Evolutionary conservation across 2,888 invertebrate species (phyloP), one percentile per base, ranked within the genome.

Genomic region (Chouioia cunea): DNA sequence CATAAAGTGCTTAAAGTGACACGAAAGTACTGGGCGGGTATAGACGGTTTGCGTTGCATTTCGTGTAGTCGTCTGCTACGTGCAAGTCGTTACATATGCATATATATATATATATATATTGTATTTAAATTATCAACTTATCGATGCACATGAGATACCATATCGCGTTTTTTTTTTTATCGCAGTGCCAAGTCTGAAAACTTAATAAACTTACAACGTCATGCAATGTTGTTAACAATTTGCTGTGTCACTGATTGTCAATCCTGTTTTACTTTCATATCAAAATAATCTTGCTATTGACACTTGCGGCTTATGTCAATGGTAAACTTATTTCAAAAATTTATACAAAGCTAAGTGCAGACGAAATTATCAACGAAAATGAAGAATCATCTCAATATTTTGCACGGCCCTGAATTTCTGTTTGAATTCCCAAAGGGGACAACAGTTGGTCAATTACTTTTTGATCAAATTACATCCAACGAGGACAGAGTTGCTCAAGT

Each of bases 401-500:
- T 82, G 22, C 72, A 72, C 22, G 81, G 82, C 15, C 77, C 79
- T 4, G 27, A 70, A 4, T 56, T 58, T 20, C 0, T 47, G 1
- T 18, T 72, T 0, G 6, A 67, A 8, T 70, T 76, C 16, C 75
- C 77, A n/a, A 57, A 74, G 12, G 73, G 73, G 46, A n/a, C 75
- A 4, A 76, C 76, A 0, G 6, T 82, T 23, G 82, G 78, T 18
- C 67, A 80, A 71, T 68, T 80, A 36, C 27, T 81, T 16, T 68
- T 78, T 43, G 67, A 76, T 63, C 78, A 81, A 71, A 56, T 82
- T n/a, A 6, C 12, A 6, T 10, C 58, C 16, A 76, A 78, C 59
- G 76, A 67, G n/a, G 48, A 46, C 60, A 63, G 68, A 57, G 56
- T 79, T 8, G 79, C 80, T 54, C 76, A 78, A 66, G 82, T 82